Base-by-base conservation (phyloP, 2,888 invertebrate species). In the Isoperla grammatica region DNA sequence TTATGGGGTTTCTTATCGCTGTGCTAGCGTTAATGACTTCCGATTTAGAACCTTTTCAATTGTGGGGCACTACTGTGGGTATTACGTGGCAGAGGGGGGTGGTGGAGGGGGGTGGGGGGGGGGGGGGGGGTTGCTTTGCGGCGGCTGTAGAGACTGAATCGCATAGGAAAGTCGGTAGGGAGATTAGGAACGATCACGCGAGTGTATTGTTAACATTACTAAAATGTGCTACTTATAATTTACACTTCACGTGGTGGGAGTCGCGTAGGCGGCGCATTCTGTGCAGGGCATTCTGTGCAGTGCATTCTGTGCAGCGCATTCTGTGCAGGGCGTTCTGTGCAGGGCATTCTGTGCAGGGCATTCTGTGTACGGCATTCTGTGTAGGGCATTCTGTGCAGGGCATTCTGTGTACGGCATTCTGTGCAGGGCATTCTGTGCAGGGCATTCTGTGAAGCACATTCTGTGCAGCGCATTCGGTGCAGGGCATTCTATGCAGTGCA, bases 11-110 rank as follows among this genome's bases (percentile, higher is more conserved):
- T 46, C 46, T 46, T 46, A 46, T 46, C 22, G 46, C 46, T 45
- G 45, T 62, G 62, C 56, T 35, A 60, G 60, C 60, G 60, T 58
- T 63, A 63, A 63, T 63, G 60, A 63, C 63, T 63, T 63, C 63
- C 63, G 55, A 63, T 57, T 37, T 56, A 40, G 57, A 45, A 57
- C 29, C 60, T 63, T 63, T 63, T 63, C 63, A 63, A 63, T 63
- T 63, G 63, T 57, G 37, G 60, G 22, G 37, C 57, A 62, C 57
- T 60, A 55, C 23, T 45, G 45, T 19, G 45, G 15, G 19, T 45
- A 46, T 22, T 19, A 20, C 8, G 46, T 46, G 20, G 11, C 20
- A 9, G 46, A 3, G 22, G n/a, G 20, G 22, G 20, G 12, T 17
- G 29, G 29, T 4, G 5, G 29, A 8, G 29, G 29, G 29, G 5